A percentile compares a stretch with the other conserved stretches of the same genome.
These are phyloP conservation scores for Thomomys bottae DNA, from an alignment of 2,113 vertebrate species.

Conservation along the genomic window DNA sequence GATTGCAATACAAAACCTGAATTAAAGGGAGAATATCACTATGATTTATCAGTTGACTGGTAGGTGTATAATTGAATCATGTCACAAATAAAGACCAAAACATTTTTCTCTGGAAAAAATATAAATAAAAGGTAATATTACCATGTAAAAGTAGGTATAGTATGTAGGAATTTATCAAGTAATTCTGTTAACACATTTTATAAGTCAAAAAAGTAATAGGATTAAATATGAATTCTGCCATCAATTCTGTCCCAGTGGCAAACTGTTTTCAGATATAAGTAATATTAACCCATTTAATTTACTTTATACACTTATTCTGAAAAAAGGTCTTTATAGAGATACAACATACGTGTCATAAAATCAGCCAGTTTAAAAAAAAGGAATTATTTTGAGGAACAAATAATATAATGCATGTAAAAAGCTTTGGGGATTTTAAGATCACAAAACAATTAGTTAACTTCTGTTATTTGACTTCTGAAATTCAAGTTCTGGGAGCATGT, in stretches of 20 bases:
- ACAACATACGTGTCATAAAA: too few species aligned
- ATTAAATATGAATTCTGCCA: too few species aligned
- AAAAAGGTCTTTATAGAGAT: too few species aligned
- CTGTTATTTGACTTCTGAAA: constrained; percentile 8
- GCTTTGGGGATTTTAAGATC: constrained; percentile 8
- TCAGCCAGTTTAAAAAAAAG: too few species aligned
- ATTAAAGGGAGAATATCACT: constrained; percentile 33
- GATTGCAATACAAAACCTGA: neutral
- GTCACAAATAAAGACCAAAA: constrained; percentile 20
- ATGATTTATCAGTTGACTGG: constrained; percentile 5
- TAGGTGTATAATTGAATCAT: constrained; percentile 48
- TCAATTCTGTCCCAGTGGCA: neutral
- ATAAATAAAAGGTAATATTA: neutral
- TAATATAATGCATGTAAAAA: neutral
- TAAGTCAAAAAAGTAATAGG: neutral
- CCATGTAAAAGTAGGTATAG: neutral
- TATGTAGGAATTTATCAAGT: neutral
- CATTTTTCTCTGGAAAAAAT: constrained; percentile 47
- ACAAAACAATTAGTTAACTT: constrained; percentile 17
- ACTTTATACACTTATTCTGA: too few species aligned
- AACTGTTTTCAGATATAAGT: constrained; percentile 40
- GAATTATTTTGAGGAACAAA: constrained; percentile 40
- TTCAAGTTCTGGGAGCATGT: neutral
- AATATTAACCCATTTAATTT: neutral
- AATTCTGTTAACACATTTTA: neutral